A percentile compares a stretch with the other conserved stretches of the same genome.
Evolutionary conservation across 2,113 vertebrate genomes (phyloP).

Genomic region (Danio rerio): DNA sequence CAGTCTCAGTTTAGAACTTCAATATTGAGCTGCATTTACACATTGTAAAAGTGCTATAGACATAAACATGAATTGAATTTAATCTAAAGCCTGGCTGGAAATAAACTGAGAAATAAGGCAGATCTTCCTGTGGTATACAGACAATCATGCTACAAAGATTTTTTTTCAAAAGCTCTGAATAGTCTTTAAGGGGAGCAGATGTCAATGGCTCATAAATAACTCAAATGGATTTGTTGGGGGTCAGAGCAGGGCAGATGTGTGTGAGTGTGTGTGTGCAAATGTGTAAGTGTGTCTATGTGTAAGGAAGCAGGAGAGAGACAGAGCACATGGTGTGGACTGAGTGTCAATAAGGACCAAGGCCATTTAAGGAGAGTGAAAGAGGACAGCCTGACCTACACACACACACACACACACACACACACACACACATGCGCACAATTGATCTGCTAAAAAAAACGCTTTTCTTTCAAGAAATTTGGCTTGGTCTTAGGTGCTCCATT

Average conservation of each 20-base stretch:
- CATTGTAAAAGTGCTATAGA: too few species aligned
- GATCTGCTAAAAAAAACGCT: background rate
- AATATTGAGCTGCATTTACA: too few species aligned
- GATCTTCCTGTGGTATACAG: background rate
- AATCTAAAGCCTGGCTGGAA: background rate
- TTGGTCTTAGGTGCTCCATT: background rate
- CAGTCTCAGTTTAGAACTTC: too few species aligned
- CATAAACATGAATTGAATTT: too few species aligned
- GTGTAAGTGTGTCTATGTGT: background rate
- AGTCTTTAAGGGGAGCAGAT: constrained; percentile 7
- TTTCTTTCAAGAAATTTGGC: background rate
- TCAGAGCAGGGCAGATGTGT: constrained; percentile 17
- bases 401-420: background rate
- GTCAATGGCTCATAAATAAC: constrained; percentile 42
- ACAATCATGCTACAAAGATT: background rate
- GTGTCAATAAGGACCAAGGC: background rate
- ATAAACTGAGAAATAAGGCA: background rate
- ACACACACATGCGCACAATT: background rate
- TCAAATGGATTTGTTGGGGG: constrained; percentile 42
- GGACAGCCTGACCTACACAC: constrained; percentile 6
- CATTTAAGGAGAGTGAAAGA: background rate
- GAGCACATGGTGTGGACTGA: background rate
- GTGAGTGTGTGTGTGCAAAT: background rate
- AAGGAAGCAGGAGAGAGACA: background rate
- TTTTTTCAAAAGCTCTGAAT: background rate